Conservation (phyloP, 1,140 invertebrate genomes). For the Neodiprion lecontei region DNA sequence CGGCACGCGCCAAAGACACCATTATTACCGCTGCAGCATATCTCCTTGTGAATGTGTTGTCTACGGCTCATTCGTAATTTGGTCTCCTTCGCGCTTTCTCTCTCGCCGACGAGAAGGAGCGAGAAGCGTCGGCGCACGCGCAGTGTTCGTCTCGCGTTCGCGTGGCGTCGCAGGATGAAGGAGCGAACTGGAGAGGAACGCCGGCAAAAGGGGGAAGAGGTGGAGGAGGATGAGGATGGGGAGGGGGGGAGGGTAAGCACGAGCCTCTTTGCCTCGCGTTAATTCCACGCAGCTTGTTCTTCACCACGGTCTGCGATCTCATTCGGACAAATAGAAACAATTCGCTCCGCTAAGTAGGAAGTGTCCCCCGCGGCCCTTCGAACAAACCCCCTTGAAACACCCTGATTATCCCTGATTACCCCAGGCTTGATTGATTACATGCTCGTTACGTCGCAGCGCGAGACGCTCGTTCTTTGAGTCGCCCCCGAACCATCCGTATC, state of each 20-base stretch:
- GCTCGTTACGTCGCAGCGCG: background rate
- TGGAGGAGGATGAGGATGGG: conserved; percentile 18
- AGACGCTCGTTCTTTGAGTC: too few species aligned
- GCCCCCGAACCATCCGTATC: too few species aligned
- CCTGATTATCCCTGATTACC: conserved; percentile 4
- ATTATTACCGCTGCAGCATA: background rate
- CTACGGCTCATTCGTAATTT: background rate
- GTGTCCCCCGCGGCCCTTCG: conserved; percentile 38
- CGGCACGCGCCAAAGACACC: conserved; percentile 3
- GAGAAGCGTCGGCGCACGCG: conserved; percentile 13
- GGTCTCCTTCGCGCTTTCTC: background rate
- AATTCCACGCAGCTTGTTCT: conserved; percentile 3
- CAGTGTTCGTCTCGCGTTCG: background rate
- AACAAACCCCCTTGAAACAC: background rate
- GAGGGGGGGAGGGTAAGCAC: conserved; percentile 23
- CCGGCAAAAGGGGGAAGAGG: conserved; percentile 16
- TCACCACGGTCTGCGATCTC: conserved; percentile 29
- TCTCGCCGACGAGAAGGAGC: background rate
- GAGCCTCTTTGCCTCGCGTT: conserved; percentile 23
- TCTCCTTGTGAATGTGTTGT: too few species aligned
- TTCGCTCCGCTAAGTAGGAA: conserved; percentile 49
- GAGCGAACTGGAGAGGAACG: background rate
- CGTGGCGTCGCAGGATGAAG: conserved; percentile 7
- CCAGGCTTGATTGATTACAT: background rate
- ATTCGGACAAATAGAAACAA: conserved; percentile 33